A percentile compares a stretch with the other conserved stretches of the same genome.
Evolutionary conservation across 2,888 invertebrate species (phyloP).

Genomic region (Sussaba pulchella): DNA sequence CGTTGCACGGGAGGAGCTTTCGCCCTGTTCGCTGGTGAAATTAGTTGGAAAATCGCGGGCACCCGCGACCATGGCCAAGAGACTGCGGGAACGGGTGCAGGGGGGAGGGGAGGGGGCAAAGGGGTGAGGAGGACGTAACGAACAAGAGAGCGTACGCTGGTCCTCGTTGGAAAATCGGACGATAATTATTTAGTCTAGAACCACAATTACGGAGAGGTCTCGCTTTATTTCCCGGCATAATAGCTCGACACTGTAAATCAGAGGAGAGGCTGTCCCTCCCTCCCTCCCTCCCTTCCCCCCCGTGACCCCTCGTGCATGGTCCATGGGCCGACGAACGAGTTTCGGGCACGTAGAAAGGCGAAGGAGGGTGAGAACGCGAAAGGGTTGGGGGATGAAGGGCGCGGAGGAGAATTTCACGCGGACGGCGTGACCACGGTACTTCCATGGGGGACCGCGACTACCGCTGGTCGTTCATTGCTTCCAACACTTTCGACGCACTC

Average conservation of each 20-base stretch:
- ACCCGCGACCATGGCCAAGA: constrained; percentile 6
- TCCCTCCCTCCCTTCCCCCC: too few species aligned
- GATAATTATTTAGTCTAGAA: constrained; percentile 69
- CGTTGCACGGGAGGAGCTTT: background rate
- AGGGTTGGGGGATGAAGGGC: too few species aligned
- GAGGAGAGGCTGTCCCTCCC: constrained; percentile 33
- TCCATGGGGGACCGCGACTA: constrained; percentile 36
- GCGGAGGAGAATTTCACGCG: constrained; percentile 28
- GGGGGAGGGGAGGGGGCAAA: background rate
- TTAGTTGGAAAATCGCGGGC: constrained; percentile 64
- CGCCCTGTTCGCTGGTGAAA: constrained; percentile 49
- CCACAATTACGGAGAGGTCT: constrained; percentile 65
- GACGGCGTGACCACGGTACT: constrained; percentile 35
- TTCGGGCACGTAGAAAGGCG: background rate
- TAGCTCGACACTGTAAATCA: constrained; percentile 65
- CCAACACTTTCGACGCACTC: constrained; percentile 19
- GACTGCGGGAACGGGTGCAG: constrained; percentile 5
- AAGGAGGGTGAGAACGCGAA: constrained; percentile 27
- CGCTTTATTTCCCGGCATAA: constrained; percentile 68
- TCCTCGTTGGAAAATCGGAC: constrained; percentile 65
- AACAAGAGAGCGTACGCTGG: constrained; percentile 38
- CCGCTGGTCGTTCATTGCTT: constrained; percentile 2
- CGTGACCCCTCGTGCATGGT: too few species aligned
- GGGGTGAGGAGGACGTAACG: background rate
- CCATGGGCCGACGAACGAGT: constrained; percentile 9